These are phyloP conservation scores for Haemorhous mexicanus DNA, from an alignment of 2,113 vertebrate genomes.

Conservation along the genomic window DNA sequence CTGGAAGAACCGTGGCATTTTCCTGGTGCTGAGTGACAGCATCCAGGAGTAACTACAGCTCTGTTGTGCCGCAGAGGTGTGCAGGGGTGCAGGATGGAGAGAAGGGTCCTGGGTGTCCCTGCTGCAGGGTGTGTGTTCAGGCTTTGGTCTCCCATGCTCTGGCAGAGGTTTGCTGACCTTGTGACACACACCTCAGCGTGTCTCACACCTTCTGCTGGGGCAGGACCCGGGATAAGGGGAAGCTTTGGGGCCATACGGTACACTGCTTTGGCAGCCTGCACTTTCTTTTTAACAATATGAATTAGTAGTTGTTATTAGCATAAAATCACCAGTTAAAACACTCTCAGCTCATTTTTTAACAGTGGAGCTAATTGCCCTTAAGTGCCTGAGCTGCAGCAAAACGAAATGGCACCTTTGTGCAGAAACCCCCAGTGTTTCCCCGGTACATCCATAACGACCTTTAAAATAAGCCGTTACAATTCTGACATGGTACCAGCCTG, in stretches of 20 bases:
- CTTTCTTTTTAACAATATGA: conserved; percentile 53
- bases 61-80: accelerated
- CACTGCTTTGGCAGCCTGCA: background rate
- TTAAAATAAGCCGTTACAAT: conserved; percentile 84
- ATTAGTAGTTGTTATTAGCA: conserved; percentile 58
- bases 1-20: background rate
- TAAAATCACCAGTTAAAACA: conserved; percentile 69
- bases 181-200: accelerated
- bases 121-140: background rate
- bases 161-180: background rate
- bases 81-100: background rate
- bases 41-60: background rate
- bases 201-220: background rate
- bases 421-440: conserved; percentile 45
- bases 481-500: conserved; percentile 84
- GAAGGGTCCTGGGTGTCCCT: background rate
- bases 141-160: background rate
- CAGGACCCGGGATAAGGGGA: background rate
- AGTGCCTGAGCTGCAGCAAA: conserved; percentile 56
- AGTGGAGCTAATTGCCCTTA: conserved; percentile 69
- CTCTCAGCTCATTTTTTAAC: conserved; percentile 68
- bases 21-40: background rate
- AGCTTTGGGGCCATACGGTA: background rate
- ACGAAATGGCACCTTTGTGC: conserved; percentile 66
- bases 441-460: conserved; percentile 68